Base-by-base conservation (phyloP, 2,888 invertebrate species). In the Eurytoma californica region DNA sequence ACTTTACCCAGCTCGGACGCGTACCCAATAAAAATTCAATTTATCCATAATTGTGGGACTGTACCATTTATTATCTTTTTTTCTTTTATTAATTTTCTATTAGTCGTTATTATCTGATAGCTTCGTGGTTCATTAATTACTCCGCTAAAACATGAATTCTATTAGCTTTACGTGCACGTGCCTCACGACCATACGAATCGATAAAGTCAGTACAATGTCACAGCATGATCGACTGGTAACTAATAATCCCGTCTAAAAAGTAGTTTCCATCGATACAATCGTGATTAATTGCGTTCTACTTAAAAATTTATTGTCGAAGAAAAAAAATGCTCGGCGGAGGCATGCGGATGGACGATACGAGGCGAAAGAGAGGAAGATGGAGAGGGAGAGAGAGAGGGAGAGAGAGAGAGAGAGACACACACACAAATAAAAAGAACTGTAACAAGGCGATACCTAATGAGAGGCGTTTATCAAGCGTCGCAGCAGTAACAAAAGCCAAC, bases 261-360 rank as follows among this genome's bases (percentile, higher is more conserved):
- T 55, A 12, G 53, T n/a, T 24, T 55, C 20, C 28, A 74, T 74
- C 73, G 79, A 69, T 69, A 74, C 39, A 30, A 79, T 79, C 79
- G 51, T 76, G 79, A 80, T 80, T 75, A 80, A 80, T 80, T 49
- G 72, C 28, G 67, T 51, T 57, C 75, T 66, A 80, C 51, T 76
- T 75, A 65, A 68, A 70, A 58, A 72, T 72, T 66, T 79, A 79
- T 75, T 72, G 53, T 58, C 68, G 2, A 58, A n/a, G 13, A 14
- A 20, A 69, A 3, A 47, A 18, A 49, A 49, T 9, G 7, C 39
- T 39, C 39, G 39, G 39, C 39, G 9, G 39, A 39, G 39, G 39
- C 39, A 39, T 39, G 13, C n/a, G 18, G 30, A 63, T 39, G 47
- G 18, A 28, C 5, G 39, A 61, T 58, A 3, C n/a, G 63, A 63